These are phyloP conservation scores for Drosophila bipectinata DNA, from an alignment of 1,140 invertebrate genomes.

Conservation along the genomic window DNA sequence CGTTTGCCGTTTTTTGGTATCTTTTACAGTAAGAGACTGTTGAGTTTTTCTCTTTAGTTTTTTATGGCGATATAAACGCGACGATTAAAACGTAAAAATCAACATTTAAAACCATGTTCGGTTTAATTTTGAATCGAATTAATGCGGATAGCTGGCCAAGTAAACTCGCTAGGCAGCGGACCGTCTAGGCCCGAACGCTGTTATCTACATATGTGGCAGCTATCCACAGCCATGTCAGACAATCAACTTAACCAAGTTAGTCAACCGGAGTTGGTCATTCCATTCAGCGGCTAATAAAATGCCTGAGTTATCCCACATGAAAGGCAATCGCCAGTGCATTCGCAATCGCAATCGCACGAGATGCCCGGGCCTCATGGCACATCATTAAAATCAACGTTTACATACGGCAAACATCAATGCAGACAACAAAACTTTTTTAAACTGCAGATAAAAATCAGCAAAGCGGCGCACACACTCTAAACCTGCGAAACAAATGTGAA, in stretches of 20 bases:
- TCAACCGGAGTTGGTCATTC: constrained; percentile 80
- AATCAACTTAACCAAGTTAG: constrained; percentile 82
- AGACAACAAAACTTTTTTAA: constrained; percentile 79
- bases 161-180: constrained; percentile 58
- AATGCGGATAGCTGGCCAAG: constrained; percentile 50
- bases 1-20: constrained; percentile 39
- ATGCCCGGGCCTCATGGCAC: constrained; percentile 59
- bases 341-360: constrained; percentile 11
- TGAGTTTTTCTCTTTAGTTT: constrained; percentile 58
- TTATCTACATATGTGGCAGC: constrained; percentile 43
- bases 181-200: constrained; percentile 36
- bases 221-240: constrained; percentile 78
- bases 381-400: constrained; percentile 82
- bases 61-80: constrained; percentile 81
- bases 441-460: constrained; percentile 81
- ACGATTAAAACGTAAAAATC: constrained; percentile 81
- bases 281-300: constrained; percentile 82
- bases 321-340: constrained; percentile 27
- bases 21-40: constrained; percentile 48
- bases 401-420: constrained; percentile 78
- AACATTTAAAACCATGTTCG: constrained; percentile 81
- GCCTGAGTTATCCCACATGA: constrained; percentile 77
- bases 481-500: constrained; percentile 71
- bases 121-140: constrained; percentile 77
- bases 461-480: constrained; percentile 56